Evolutionary conservation across 2,113 vertebrate species (phyloP), one percentile per base, ranked within the genome.

Genomic region (Phoenicopterus ruber): DNA sequence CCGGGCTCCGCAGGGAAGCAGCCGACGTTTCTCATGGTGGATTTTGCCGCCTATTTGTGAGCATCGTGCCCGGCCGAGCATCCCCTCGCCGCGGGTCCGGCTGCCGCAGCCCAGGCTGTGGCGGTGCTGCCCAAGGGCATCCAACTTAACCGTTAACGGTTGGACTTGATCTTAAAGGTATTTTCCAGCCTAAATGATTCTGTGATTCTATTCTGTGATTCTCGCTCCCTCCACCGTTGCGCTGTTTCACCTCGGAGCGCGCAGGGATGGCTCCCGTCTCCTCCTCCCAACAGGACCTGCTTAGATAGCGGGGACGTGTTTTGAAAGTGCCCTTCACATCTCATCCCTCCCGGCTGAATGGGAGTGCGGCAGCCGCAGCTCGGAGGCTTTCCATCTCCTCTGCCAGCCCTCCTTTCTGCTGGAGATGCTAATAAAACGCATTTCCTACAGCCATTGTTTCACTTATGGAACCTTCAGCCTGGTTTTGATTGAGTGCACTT

Each of bases 401-500:
- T 13, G 40, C 62, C 67, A 28, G 38, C 57, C 32, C 65, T 70
- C 36, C 74, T 63, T 81, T 88, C 92, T 42, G 83, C 76, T 9
- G 7, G 59, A 54, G 79, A 77, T 10, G 8, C 83, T 87, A 86
- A 96, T 93, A 74, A 47, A 93, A 83, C 2, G 54, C 24, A 6
- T 84, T 83, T 96, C 90, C 86, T 46, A 7, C 36, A 83, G 71
- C 86, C 47, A 17, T 34, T n/a, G 78, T 59, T 94, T 87, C 89
- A 63, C 66, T 77, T 26, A 63, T 5, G 71, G 92, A 93, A 28
- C 69, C 72, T 50, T 72, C 5, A 0, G 82, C 81, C 82, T 8
- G 59, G 79, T 55, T 63, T 58, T 87, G 96, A 96, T 72, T 63
- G 95, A 92, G 94, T 94, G 67, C 46, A 52, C 82, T 82, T 88